Evolutionary conservation across 2,113 vertebrate genomes (phyloP).

Genomic region (Vimba vimba): DNA sequence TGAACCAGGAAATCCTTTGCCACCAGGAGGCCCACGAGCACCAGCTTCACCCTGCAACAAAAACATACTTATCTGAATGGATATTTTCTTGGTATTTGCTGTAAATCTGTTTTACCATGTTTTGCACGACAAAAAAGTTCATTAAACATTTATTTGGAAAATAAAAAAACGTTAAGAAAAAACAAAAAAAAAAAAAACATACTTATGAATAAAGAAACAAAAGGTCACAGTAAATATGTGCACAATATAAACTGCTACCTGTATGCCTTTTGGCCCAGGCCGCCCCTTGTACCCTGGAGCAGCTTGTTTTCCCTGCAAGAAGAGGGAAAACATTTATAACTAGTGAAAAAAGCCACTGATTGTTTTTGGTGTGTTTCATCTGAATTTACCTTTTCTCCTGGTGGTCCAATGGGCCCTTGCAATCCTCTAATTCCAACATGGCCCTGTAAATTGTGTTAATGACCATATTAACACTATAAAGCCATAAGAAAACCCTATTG

Average conservation of each 20-base stretch:
- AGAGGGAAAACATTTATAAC: neutral
- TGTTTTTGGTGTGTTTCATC: neutral
- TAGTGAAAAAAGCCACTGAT: neutral
- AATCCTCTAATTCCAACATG: slow-evolving; percentile 64
- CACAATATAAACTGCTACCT: slow-evolving; percentile 50
- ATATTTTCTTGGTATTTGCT: no score
- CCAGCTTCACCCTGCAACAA: slow-evolving; percentile 70
- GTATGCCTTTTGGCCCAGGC: slow-evolving; percentile 68
- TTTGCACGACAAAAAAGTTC: no score
- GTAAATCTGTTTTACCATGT: no score
- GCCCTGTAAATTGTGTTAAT: slow-evolving; percentile 62
- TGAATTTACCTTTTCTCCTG: slow-evolving; percentile 70
- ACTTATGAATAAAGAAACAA: neutral
- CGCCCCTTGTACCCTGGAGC: slow-evolving; percentile 65
- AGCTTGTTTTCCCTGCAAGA: slow-evolving; percentile 69
- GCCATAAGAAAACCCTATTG: no score
- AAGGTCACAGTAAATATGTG: neutral
- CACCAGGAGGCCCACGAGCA: slow-evolving; percentile 65
- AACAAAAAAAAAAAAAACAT: neutral
- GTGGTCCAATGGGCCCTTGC: slow-evolving; percentile 64
- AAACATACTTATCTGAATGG: neutral
- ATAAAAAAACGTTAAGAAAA: neutral
- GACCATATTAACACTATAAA: no score
- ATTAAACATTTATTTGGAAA: no score
- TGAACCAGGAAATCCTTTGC: slow-evolving; percentile 62